phyloP scores from a whole-genome alignment of 1,140 invertebrate species.

The Pararge aegeria region DNA sequence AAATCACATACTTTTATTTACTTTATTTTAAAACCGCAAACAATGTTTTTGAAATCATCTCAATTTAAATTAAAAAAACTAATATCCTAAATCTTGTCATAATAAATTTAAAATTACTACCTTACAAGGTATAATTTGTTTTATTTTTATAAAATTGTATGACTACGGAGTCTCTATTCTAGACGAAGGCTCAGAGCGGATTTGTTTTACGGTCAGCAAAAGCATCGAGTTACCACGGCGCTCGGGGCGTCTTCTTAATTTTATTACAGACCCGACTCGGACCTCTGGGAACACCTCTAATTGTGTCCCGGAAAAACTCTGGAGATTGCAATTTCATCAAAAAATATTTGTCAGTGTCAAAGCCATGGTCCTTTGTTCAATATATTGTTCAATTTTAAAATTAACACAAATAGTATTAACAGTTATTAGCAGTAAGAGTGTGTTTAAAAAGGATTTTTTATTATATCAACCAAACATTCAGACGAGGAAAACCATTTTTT shows the following conservation, averaged over 20 bases:
- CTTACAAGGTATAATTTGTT: background rate
- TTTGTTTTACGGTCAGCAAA: slow-evolving; percentile 74
- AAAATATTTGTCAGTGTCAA: background rate
- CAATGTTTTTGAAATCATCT: too few relatives aligned
- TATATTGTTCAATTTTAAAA: too few relatives aligned
- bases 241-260: slow-evolving; percentile 72
- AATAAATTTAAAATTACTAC: background rate
- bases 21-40: too few relatives aligned
- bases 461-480: too few relatives aligned
- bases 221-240: slow-evolving; percentile 66
- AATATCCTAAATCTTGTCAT: too few relatives aligned
- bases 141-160: background rate
- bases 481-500: too few relatives aligned
- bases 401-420: too few relatives aligned
- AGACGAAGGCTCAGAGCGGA: slow-evolving; percentile 48
- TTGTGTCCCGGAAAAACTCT: slow-evolving; percentile 65
- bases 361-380: background rate
- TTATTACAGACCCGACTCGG: slow-evolving; percentile 69
- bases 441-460: too few relatives aligned
- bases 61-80: too few relatives aligned
- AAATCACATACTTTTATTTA: too few relatives aligned
- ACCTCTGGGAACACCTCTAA: slow-evolving; percentile 64
- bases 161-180: slow-evolving; percentile 27
- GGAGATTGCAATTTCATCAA: slow-evolving; percentile 34
- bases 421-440: too few relatives aligned